phyloP scores from a whole-genome alignment of 1,140 invertebrate species.

The Euura saliciscinereae region DNA sequence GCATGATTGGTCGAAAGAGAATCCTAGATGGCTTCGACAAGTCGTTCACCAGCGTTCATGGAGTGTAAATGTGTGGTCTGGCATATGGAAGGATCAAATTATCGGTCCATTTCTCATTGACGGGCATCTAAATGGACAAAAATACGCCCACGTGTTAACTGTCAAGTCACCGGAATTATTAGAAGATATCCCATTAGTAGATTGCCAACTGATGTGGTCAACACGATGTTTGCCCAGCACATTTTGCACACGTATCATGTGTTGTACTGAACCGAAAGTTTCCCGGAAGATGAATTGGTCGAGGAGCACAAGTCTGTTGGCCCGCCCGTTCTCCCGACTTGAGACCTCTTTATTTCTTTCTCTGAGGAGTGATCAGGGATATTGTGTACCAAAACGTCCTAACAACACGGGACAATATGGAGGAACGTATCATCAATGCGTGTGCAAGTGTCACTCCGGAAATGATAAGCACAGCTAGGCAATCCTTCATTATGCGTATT shows the following conservation, averaged over 20 bases:
- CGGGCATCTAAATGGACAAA: constrained; percentile 13
- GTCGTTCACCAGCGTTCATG: constrained; percentile 12
- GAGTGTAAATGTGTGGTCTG: constrained; percentile 28
- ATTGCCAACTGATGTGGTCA: constrained; percentile 23
- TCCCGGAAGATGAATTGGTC: constrained; percentile 44
- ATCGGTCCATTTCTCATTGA: constrained; percentile 27
- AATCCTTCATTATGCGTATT: constrained; percentile 3
- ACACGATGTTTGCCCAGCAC: constrained; percentile 28
- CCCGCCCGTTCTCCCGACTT: constrained; percentile 52
- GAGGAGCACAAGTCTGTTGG: constrained; percentile 46
- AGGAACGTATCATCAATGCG: constrained; percentile 10
- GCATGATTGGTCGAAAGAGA: constrained; percentile 7
- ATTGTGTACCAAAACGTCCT: constrained; percentile 33
- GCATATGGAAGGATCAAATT: constrained; percentile 20
- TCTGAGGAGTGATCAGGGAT: constrained; percentile 47
- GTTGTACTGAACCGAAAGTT: not conserved
- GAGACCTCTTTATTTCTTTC: constrained; percentile 51
- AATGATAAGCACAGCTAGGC: constrained; percentile 3
- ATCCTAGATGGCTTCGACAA: constrained; percentile 10
- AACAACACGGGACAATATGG: not conserved
- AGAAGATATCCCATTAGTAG: constrained; percentile 22
- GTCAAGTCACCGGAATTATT: constrained; percentile 26
- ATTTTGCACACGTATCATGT: constrained; percentile 32
- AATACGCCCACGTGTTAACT: constrained; percentile 20
- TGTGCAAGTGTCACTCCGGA: constrained; percentile 6